Conservation (phyloP, 2,888 invertebrate genomes). For the Cephus pygmeus region DNA sequence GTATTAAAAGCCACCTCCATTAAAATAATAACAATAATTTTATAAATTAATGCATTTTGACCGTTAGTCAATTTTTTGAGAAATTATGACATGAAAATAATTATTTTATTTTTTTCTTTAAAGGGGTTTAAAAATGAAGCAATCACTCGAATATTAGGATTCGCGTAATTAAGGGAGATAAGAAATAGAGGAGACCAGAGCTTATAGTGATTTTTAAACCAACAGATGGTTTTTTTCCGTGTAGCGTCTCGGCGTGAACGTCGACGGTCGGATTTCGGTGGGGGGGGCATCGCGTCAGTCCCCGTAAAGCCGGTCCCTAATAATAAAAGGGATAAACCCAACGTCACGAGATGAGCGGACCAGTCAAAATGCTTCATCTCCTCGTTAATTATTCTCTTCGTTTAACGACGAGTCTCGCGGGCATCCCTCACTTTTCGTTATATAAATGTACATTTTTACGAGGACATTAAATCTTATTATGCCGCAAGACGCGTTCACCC, state of each 20-base stretch:
- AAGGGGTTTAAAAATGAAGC: not conserved
- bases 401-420: conserved; percentile 24
- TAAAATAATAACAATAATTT: not conserved
- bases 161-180: not conserved
- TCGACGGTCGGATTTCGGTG: not conserved
- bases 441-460: conserved; percentile 49
- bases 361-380: conserved; percentile 14
- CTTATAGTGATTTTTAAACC: not conserved
- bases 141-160: not conserved
- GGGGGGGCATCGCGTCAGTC: not conserved
- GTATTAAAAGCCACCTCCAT: not conserved
- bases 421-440: conserved; percentile 28
- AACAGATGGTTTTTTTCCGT: not conserved
- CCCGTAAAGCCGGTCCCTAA: not conserved
- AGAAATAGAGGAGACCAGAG: not conserved
- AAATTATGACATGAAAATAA: too few species aligned
- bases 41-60: too few species aligned
- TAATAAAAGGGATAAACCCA: not conserved
- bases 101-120: not conserved
- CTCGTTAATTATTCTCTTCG: conserved; percentile 36
- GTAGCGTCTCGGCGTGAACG: not conserved
- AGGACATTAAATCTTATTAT: conserved; percentile 53
- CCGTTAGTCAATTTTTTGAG: too few species aligned
- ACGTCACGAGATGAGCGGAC: not conserved
- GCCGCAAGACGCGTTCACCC: conserved; percentile 29